Percentiles rank a stretch among this genome's conserved stretches.
These are phyloP conservation scores for Nephrotoma guestfalica DNA, from an alignment of 2,888 invertebrate genomes.

Conservation along the genomic window DNA sequence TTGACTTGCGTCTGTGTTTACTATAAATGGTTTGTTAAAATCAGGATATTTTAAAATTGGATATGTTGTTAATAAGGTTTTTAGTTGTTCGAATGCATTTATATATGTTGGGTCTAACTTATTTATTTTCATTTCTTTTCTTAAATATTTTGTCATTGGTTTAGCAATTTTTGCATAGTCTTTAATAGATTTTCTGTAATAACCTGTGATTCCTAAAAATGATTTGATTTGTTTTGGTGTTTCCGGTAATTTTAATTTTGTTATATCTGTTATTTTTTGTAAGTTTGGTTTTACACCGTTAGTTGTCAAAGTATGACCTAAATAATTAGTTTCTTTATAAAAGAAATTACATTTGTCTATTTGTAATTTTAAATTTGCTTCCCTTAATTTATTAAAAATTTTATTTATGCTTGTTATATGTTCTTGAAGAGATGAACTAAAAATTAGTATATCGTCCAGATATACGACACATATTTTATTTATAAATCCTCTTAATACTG, in stretches of 20 bases:
- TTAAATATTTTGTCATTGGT: neutral
- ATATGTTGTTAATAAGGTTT: conserved; percentile 9
- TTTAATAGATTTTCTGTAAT: too few species aligned
- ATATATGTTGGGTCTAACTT: neutral
- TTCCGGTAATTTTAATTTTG: too few species aligned
- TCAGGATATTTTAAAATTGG: neutral
- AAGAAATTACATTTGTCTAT: neutral
- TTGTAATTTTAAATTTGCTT: neutral
- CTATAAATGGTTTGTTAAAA: neutral
- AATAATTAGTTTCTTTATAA: neutral
- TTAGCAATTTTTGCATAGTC: too few species aligned
- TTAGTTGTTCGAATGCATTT: conserved; percentile 10
- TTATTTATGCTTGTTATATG: neutral
- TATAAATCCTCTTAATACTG: neutral
- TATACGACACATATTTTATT: neutral
- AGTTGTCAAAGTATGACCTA: neutral
- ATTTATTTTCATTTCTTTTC: conserved; percentile 7
- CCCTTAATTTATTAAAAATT: neutral
- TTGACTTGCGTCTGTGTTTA: neutral
- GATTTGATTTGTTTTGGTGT: too few species aligned
- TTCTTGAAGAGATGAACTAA: neutral
- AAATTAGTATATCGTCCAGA: neutral
- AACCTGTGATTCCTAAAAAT: too few species aligned
- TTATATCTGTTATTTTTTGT: neutral
- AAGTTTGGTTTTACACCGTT: neutral